Percentiles rank a stretch among this genome's conserved stretches.
Evolutionary conservation across 2,113 vertebrate genomes (phyloP).

Genomic region (Dendropsophus ebraccatus): DNA sequence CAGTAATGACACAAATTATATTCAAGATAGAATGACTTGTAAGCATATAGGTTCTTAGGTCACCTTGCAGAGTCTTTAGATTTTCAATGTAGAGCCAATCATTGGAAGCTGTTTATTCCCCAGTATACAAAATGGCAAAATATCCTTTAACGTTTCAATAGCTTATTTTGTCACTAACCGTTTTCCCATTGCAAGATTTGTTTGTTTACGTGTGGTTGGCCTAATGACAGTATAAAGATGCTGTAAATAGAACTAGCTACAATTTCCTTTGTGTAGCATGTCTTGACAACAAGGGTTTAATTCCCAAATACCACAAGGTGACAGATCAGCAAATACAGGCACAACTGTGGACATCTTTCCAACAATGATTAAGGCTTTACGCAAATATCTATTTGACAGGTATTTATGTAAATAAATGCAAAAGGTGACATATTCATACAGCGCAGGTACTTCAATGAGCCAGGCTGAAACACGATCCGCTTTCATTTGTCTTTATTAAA

Average conservation of each 20-base stretch:
- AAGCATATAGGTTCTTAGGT: too few relatives aligned
- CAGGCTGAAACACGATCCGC: neutral
- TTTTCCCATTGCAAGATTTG: neutral
- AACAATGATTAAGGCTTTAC: neutral
- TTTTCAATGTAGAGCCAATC: neutral
- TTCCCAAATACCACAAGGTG: conserved; percentile 6
- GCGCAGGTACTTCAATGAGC: neutral
- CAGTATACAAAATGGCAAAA: neutral
- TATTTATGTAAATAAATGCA: conserved; percentile 43
- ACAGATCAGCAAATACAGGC: neutral
- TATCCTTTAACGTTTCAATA: neutral
- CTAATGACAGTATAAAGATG: neutral
- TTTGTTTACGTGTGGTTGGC: neutral
- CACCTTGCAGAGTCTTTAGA: too few relatives aligned
- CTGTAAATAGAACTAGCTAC: neutral
- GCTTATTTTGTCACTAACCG: neutral
- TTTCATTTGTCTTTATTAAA: neutral
- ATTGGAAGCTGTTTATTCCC: neutral
- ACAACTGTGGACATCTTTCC: neutral
- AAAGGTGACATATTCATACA: neutral
- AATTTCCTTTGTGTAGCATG: neutral
- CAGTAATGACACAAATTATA: too few relatives aligned
- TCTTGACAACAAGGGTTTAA: neutral
- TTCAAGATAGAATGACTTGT: too few relatives aligned
- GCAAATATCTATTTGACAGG: neutral